Evolutionary conservation across 35 echinoderm and acorn worm genomes (phyloP), one percentile per base, ranked within the genome.

Genomic region (Holothuria glaberrima): DNA sequence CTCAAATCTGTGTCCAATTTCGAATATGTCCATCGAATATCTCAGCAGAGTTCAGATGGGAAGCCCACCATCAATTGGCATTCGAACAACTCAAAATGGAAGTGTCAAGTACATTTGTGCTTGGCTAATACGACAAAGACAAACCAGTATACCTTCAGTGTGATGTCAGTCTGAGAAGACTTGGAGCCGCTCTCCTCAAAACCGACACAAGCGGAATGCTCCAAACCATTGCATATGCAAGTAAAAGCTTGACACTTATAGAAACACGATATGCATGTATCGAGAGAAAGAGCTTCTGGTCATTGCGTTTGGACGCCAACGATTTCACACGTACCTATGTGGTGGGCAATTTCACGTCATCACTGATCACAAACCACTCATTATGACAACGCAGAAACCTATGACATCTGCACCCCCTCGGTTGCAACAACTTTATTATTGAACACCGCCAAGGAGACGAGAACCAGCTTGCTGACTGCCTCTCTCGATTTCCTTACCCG

Each of bases 121-220:
- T 68, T 14, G 65, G 9, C 1, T 68, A 20, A 12, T 68, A 68
- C 6, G n/a, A 68, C n/a, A 21, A 21, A 10, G 83, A 59, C 93
- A 70, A 90, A 46, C 75, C 89, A 33, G 75, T 66, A 14, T 33
- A 78, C 32, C 54, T 90, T 16, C 89, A 90, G 29, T 80, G 73
- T 48, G 76, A 90, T 71, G 76, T 76, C 22, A 90, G 89, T 62
- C 12, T 82, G 21, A 26, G 22, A 9, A 59, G 89, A 19, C 59
- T 90, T 16, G 74, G 89, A 20, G 89, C 30, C 20, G 75, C 89
- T n/a, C 56, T 90, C 10, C 66, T 83, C 30, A 74, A 90, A 83
- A 25, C 9, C 13, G 77, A 88, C 34, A 28, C 18, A 0, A 48
- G 74, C 19, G 28, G 58, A 50, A 26, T 20, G 17, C 41, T 88